Base-by-base conservation (phyloP, 1,140 invertebrate genomes). In the Yoshiicerus persimilis region DNA sequence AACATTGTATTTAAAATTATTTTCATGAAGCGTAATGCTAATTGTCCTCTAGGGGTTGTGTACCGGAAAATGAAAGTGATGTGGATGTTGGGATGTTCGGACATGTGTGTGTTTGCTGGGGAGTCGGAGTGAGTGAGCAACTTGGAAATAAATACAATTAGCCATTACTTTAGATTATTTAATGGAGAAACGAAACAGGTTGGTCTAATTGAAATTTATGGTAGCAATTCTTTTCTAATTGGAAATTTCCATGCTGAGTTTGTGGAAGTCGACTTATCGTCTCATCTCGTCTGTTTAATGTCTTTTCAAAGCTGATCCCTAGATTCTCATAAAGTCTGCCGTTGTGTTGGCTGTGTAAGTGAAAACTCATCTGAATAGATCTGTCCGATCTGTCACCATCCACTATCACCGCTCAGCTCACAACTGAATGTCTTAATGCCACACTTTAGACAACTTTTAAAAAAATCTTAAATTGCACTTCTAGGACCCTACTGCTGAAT, bases 171-270 rank as follows among this genome's bases (percentile, higher is more conserved):
- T 20, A 36, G 75, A 80, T 80, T 80, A 80, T 80, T 80, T 80
- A 38, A 80, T 80, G 75, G 75, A 80, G 75, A 75, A 75, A 75
- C 27, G 70, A 32, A 38, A 32, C 75, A 80, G 75, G 75, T 80
- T 80, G 75, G 34, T 32, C 75, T 80, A 80, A 80, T 80, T 80
- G 75, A 80, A 80, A 80, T 80, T 80, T 80, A 80, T 80, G 32
- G 34, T 20, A 36, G 75, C 75, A 80, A 80, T 80, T 80, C 75
- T 80, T 36, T 80, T 80, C 75, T 80, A 80, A 80, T 80, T 80
- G 75, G 75, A 36, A 80, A 80, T 80, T 80, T 80, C 23, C 75
- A 80, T 77, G 75, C 38, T 38, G 30, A 34, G 75, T 77, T 70
- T 70, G 27, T 9, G 27, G 11, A 5, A 6, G 47, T 4, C 13